These are phyloP conservation scores for Corythaeola cristata DNA, from an alignment of 2,113 vertebrate species.

Conservation along the genomic window DNA sequence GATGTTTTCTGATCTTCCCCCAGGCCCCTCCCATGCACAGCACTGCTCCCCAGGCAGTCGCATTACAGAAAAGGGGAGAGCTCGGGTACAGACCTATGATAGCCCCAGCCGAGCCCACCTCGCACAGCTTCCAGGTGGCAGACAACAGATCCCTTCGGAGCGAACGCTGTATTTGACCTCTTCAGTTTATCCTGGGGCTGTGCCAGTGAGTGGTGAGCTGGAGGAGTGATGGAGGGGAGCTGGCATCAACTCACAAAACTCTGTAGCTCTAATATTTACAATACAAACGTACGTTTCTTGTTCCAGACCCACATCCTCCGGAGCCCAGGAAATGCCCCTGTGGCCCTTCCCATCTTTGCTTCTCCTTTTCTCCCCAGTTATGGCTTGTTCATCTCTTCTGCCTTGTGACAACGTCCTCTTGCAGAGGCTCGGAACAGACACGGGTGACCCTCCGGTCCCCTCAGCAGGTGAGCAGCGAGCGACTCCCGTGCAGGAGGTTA, in stretches of 20 bases:
- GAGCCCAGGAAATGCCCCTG: background rate
- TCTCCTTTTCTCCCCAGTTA: background rate
- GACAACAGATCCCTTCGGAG: background rate
- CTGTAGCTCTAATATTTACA: background rate
- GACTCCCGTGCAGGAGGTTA: background rate
- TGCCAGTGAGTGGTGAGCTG: background rate
- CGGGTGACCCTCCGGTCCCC: background rate
- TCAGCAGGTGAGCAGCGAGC: background rate
- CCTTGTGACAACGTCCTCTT: background rate
- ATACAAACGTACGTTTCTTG: background rate
- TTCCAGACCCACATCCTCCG: background rate
- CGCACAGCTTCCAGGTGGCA: background rate
- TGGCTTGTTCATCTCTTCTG: background rate
- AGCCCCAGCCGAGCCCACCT: background rate
- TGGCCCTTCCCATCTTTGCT: background rate
- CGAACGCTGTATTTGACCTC: accelerated
- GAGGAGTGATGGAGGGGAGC: background rate
- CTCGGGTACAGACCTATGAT: accelerated
- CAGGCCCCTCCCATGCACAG: background rate
- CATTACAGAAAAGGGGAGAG: background rate
- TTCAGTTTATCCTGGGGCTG: background rate
- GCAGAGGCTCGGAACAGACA: background rate
- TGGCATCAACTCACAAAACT: background rate
- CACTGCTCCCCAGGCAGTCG: background rate
- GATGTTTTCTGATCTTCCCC: background rate